A percentile compares a stretch with the other conserved stretches of the same genome.
These are phyloP conservation scores for Platorchestia sp. DNA, from an alignment of 1,140 invertebrate genomes.

Conservation along the genomic window DNA sequence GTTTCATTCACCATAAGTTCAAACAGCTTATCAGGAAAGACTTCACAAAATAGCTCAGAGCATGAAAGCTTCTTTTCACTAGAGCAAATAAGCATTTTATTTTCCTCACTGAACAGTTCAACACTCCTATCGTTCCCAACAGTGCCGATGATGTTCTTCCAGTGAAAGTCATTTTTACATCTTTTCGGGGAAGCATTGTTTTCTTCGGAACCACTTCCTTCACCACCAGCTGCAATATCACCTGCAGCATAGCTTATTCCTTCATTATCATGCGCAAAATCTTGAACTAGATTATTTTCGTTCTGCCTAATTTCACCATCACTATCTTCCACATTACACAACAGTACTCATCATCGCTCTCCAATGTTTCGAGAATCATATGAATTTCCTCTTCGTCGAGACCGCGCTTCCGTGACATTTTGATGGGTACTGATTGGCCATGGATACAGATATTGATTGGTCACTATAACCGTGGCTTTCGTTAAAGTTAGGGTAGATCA, in stretches of 20 bases:
- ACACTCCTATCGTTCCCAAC: neutral
- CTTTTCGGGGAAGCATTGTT: neutral
- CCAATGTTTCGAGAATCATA: too few relatives aligned
- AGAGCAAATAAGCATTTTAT: neutral
- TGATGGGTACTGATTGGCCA: too few relatives aligned
- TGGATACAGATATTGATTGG: too few relatives aligned
- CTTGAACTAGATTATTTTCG: too few relatives aligned
- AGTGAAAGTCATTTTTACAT: neutral
- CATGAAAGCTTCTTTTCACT: neutral
- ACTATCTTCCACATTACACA: too few relatives aligned
- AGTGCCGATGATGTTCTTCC: neutral
- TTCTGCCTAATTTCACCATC: too few relatives aligned
- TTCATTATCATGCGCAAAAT: too few relatives aligned
- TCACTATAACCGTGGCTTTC: too few relatives aligned
- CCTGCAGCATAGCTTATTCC: neutral
- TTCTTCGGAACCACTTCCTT: neutral
- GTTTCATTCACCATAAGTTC: constrained; percentile 12
- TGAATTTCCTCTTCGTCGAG: too few relatives aligned
- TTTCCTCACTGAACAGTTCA: neutral
- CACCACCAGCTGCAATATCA: neutral
- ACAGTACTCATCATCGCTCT: too few relatives aligned
- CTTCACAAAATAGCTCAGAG: neutral
- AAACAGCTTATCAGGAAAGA: neutral
- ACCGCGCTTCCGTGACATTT: too few relatives aligned
- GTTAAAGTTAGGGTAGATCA: too few relatives aligned